Conservation (phyloP, 2,797 vertebrate genomes). For the Silurus lanzhouensis region DNA sequence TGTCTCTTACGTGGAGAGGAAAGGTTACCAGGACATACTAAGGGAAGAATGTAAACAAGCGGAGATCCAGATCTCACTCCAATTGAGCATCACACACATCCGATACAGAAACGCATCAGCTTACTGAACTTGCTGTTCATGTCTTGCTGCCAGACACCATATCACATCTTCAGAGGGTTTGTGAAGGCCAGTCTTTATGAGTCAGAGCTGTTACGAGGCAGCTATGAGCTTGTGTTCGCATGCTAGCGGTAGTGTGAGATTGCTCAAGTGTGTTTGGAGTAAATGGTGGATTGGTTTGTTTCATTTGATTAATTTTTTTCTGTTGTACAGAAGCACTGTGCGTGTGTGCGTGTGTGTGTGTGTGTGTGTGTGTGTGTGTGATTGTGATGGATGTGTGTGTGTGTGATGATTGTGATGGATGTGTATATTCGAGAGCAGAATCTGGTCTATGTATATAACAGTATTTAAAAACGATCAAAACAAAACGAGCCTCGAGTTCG, state of each 20-base stretch:
- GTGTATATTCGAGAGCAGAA: neutral
- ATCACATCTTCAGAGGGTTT: too few species aligned
- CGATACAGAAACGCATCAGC: too few species aligned
- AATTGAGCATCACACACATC: too few species aligned
- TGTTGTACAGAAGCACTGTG: neutral
- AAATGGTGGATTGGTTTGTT: neutral
- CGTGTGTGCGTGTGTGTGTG: conserved; percentile 60
- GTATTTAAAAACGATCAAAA: conserved; percentile 69
- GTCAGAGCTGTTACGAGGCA: too few species aligned
- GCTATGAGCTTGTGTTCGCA: neutral
- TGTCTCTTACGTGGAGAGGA: too few species aligned
- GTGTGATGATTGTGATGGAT: neutral
- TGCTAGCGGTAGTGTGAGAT: neutral
- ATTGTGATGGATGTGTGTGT: neutral
- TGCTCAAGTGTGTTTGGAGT: neutral
- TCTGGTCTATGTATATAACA: conserved; percentile 64
- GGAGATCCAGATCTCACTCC: too few species aligned
- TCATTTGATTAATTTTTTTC: neutral
- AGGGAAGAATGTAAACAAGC: too few species aligned
- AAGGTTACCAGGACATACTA: too few species aligned
- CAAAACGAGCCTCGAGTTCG: conserved; percentile 50
- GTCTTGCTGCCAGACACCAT: too few species aligned
- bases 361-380: neutral
- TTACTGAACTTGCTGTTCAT: too few species aligned
- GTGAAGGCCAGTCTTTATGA: too few species aligned